Base-by-base conservation (phyloP, 2,888 invertebrate species). In the Acronicta psi region DNA sequence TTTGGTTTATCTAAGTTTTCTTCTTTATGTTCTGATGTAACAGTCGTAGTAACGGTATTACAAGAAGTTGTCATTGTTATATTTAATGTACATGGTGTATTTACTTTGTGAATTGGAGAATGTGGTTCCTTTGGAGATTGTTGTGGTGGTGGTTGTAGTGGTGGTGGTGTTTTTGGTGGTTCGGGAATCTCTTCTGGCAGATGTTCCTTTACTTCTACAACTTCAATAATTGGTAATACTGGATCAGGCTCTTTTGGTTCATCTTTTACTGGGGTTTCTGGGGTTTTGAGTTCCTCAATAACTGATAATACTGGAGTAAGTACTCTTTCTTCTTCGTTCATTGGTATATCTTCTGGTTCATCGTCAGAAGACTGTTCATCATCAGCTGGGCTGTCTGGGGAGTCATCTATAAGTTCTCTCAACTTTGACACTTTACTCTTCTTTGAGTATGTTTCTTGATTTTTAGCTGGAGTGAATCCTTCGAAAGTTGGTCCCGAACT, bases 391-490 rank as follows among this genome's bases (percentile, higher is more conserved):
- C 91, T 87, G 75, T 94, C 94, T 0, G 94, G 94, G 1, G 94
- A 94, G 67, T 94, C 94, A 63, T 94, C 94, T 46, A 94, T 92
- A 37, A 93, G 73, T 73, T 94, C 90, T 46, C 92, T 84, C 8
- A 95, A 79, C 73, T 94, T 93, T 1, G 89, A 88, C 5, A 93
- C 93, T 79, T 93, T 94, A 73, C 86, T 94, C 73, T 93, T 94
- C 69, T 94, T 94, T 0, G 94, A 94, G 72, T 94, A 94, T 2
- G 95, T 94, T 77, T 94, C 94, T 83, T 94, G 94, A 63, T 94
- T 95, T 73, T 94, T 94, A 36, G 95, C 95, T 0, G 95, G 95
- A 10, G 95, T 95, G 58, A 95, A 94, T 43, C 95, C 95, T 81
- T 95, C 94, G 68, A 95, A 94, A 23, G 94, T 94, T 1, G 94